Evolutionary conservation across 1,140 invertebrate genomes (phyloP), one percentile per base, ranked within the genome.

Genomic region (Melanaphis sacchari): DNA sequence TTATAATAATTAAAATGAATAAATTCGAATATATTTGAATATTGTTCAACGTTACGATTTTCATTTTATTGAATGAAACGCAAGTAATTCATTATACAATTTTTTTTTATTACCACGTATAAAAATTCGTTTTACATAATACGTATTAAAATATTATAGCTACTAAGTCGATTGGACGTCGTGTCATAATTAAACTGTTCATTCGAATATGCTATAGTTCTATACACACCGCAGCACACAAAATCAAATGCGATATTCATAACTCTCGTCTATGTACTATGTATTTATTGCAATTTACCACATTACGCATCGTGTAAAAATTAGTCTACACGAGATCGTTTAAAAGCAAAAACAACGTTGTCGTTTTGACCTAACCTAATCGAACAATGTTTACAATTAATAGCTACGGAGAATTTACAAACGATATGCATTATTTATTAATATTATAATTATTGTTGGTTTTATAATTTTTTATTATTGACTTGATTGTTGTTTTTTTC

Each of bases 401-500:
- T 7, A 66, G 9, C 59, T n/a, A 2, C 3, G 0, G 1, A n/a
- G 31, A 18, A n/a, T n/a, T 15, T 76, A 8, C 31, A 76, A 15
- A 66, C 11, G 22, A 52, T 52, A 49, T 49, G 46, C 46, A 49
- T 49, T 49, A 49, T 18, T 6, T n/a, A n/a, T n/a, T n/a, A 31
- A n/a, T 66, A n/a, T 31, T 66, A 31, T 31, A 66, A 66, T 66
- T 11, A 4, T 59, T 31, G 26, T n/a, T 18, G 31, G 1, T 66
- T n/a, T 4, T n/a, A 5, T 59, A 59, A 31, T 59, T 31, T 52
- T 22, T 52, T 31, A 0, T 1, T 54, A 26, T 52, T 7, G 22
- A 11, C 26, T 84, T 84, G 0, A 81, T 3, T 43, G 5, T 90
- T 84, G 52, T 82, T 18, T 92, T 90, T 95, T 95, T 31, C 95